Evolutionary conservation across 2,888 invertebrate genomes (phyloP), one percentile per base, ranked within the genome.

Genomic region (Andrena hattorfiana): DNA sequence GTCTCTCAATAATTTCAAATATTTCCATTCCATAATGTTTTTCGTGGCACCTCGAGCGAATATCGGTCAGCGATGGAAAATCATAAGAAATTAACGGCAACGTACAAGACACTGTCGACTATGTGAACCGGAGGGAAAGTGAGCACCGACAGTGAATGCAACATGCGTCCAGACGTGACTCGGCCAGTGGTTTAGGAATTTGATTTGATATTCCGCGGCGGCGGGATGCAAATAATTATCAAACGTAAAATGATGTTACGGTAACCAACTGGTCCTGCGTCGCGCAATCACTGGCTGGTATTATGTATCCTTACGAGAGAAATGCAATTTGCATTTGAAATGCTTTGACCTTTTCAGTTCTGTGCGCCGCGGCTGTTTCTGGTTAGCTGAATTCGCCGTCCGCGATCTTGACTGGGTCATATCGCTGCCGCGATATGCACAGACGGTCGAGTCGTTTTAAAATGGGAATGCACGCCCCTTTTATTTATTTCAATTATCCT

Each of bases 251-350:
- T 54, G 60, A 87, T 32, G 28, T 77, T 72, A 70, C 72, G 54
- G 73, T 35, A 77, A 56, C 42, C 49, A 74, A 70, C 63, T 60
- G 72, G 75, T 60, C 75, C 26, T 62, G 60, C 28, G 63, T 64
- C 74, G 72, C 64, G 81, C 85, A 78, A 82, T 83, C 81, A 76
- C 73, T 54, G 59, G 1, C 73, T 76, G 70, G 77, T 74, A 73
- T 82, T 88, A 80, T 63, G 62, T 69, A 72, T 48, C 76, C 80
- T 77, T 74, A 60, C 48, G 48, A 28, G 76, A 54, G 77, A 84
- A 84, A 84, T 85, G 72, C 68, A 77, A 91, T 91, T 91, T 91
- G 90, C 91, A 90, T 91, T 89, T 90, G 87, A 91, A 90, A 91
- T 77, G 86, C 88, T 91, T 87, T 90, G 91, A 91, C 91, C 91